A percentile compares a stretch with the other conserved stretches of the same genome.
Conservation (phyloP, 2,888 invertebrate species). For the Gymnocheta viridis region DNA sequence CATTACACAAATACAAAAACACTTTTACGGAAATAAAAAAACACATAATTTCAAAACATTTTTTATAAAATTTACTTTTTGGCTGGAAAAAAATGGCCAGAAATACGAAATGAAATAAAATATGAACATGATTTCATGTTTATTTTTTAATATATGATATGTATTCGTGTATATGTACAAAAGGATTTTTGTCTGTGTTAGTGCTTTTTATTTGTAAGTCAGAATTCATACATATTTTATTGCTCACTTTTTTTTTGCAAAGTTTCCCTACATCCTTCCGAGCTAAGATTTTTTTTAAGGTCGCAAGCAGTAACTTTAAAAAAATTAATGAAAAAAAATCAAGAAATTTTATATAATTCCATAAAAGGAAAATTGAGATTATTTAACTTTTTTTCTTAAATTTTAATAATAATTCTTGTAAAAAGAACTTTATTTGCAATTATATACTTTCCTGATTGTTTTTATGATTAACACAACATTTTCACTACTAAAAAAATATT, state of each 20-base stretch:
- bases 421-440: no score
- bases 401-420: no score
- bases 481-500: no score
- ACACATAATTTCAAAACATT: slow-evolving; percentile 36
- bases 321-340: neutral
- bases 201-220: slow-evolving; percentile 25
- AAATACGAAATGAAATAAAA: slow-evolving; percentile 37
- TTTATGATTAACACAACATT: no score
- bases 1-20: slow-evolving; percentile 36
- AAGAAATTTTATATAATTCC: no score
- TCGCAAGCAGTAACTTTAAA: neutral
- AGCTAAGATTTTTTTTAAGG: neutral
- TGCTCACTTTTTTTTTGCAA: slow-evolving; percentile 3
- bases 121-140: slow-evolving; percentile 62
- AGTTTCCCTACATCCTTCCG: neutral
- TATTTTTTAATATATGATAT: slow-evolving; percentile 61
- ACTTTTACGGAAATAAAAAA: slow-evolving; percentile 38
- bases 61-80: slow-evolving; percentile 39
- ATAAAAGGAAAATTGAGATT: no score
- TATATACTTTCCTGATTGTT: no score
- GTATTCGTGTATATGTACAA: neutral
- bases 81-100: neutral
- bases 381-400: no score
- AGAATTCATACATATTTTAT: slow-evolving; percentile 46
- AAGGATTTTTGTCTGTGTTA: slow-evolving; percentile 13